A percentile compares a stretch with the other conserved stretches of the same genome.
Conservation (phyloP, 2,113 vertebrate genomes). For the Pagrus major region DNA sequence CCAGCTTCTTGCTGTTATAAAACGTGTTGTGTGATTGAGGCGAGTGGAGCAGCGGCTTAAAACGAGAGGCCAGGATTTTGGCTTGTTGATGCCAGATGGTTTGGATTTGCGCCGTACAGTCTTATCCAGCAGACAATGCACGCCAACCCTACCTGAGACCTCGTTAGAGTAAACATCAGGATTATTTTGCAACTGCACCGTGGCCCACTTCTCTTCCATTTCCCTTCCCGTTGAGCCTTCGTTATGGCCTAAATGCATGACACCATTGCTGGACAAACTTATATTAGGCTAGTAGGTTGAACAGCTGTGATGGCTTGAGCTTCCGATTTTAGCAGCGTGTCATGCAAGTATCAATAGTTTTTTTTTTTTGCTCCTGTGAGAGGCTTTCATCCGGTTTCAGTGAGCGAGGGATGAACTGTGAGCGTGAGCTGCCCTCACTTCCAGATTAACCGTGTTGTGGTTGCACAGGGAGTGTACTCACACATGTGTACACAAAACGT, state of each 20-base stretch:
- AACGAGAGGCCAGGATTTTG: conserved; percentile 28
- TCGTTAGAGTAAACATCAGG: conserved; percentile 31
- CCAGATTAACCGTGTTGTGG: conserved; percentile 33
- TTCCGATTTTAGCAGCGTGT: conserved; percentile 48
- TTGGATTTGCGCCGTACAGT: conserved; percentile 27
- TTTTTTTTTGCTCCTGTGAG: conserved; percentile 20
- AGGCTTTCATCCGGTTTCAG: conserved; percentile 21
- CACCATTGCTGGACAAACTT: conserved; percentile 67
- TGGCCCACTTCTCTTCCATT: conserved; percentile 45
- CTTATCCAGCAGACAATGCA: conserved; percentile 12
- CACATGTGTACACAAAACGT: neutral
- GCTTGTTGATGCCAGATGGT: conserved; percentile 29
- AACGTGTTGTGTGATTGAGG: neutral
- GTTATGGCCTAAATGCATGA: conserved; percentile 72
- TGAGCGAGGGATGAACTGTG: conserved; percentile 3
- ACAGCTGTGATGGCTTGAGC: conserved; percentile 55
- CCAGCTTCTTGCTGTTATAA: conserved; percentile 3
- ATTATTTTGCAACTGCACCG: conserved; percentile 16
- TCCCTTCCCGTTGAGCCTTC: conserved; percentile 27
- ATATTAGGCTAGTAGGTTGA: conserved; percentile 55
- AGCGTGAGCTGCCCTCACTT: conserved; percentile 7
- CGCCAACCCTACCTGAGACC: conserved; percentile 10
- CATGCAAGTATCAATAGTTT: conserved; percentile 21
- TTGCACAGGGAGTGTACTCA: conserved; percentile 13
- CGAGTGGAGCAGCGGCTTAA: conserved; percentile 8